Conservation (phyloP, 2,888 invertebrate species). For the Scotopteryx bipunctaria region DNA sequence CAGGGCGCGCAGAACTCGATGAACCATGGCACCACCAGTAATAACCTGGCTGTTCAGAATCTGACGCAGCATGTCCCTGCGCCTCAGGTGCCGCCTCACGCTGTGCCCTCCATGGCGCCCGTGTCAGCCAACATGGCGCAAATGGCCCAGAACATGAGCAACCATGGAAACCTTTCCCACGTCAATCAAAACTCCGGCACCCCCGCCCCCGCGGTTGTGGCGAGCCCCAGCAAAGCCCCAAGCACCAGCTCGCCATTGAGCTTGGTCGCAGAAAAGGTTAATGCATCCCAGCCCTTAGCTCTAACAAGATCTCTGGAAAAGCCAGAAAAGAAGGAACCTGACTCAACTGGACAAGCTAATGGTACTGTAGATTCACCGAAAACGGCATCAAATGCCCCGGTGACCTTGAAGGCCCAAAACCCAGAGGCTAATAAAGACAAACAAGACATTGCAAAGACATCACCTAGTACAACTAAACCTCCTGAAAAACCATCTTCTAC, state of each 20-base stretch:
- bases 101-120: conserved; percentile 77
- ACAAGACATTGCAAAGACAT: conserved; percentile 73
- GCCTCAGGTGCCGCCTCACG: conserved; percentile 61
- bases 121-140: conserved; percentile 79
- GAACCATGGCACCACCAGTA: conserved; percentile 52
- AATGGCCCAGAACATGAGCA: conserved; percentile 81
- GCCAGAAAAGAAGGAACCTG: conserved; percentile 74
- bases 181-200: conserved; percentile 69
- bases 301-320: conserved; percentile 77
- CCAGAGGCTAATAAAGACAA: conserved; percentile 71
- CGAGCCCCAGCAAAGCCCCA: conserved; percentile 64
- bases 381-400: conserved; percentile 58
- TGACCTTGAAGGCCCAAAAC: conserved; percentile 65
- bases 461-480: conserved; percentile 75
- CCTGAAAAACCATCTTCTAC: conserved; percentile 65
- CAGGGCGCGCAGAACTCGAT: conserved; percentile 72
- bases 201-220: conserved; percentile 57
- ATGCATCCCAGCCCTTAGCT: conserved; percentile 64
- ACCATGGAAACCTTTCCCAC: conserved; percentile 78
- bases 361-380: conserved; percentile 75
- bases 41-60: conserved; percentile 71
- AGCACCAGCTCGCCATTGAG: conserved; percentile 71
- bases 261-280: conserved; percentile 71
- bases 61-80: conserved; percentile 65
- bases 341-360: conserved; percentile 69